Evolutionary conservation across 2,797 vertebrate genomes (phyloP), one percentile per base, ranked within the genome.

Genomic region (Brachyalestes nurse): DNA sequence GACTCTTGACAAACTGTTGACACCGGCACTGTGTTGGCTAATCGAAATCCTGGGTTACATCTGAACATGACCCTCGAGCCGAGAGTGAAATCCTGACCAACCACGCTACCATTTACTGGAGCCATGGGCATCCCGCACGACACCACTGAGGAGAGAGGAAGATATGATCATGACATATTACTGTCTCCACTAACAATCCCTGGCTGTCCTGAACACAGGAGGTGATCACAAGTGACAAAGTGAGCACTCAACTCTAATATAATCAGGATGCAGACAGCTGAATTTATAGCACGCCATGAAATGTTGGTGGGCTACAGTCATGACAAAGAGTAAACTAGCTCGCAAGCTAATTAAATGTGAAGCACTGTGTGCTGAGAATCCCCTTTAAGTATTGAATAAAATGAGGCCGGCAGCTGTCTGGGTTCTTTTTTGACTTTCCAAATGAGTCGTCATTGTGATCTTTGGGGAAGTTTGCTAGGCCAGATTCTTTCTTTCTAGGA

Each of bases 41-140:
- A 92, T 64, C 95, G 94, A 90, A 97, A 99, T 72, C 98, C 98
- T 0, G 95, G 93, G 74, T 95, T 95, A 88, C 98, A 99, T 57
- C 93, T 95, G 90, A 98, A 99, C 47, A 95, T 66, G 0, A 97
- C 97, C 77, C 90, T 96, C 23, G 96, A 95, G 0, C 97, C 96
- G 47, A 99, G 91, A 0, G 97, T 97, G 89, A 98, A 99, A 89
- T 98, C 97, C 88, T 97, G 97, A 40, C 97, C 97, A 19, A 95
- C 95, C 7, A 97, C 95, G 0, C 96, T 93, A 0, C 98, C 98
- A 0, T 98, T 97, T 80, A 94, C 93, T 0, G 97, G 98, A 58
- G 97, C 94, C 45, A 93, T 86, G 13, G 97, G 98, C 83, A 98
- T 95, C 6, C 98, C 98, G 51, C 98, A 99, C 83, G 97, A 97